Evolutionary conservation across 2,113 vertebrate genomes (phyloP).

Genomic region (Chloropsis cyanopogon): DNA sequence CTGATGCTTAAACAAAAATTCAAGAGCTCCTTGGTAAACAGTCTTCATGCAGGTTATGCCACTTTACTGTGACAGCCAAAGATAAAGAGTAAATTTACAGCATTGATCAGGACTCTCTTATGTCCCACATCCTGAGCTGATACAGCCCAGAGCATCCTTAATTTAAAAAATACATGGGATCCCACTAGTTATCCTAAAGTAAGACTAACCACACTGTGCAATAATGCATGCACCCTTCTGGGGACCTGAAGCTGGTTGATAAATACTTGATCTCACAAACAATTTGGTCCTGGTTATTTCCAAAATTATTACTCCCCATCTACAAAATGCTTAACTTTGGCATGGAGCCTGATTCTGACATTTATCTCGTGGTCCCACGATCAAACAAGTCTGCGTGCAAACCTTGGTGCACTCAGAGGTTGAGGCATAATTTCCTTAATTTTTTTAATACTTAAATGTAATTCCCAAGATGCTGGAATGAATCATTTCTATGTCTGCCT

Average conservation of each 20-base stretch:
- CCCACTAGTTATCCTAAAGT: neutral
- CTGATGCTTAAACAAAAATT: neutral
- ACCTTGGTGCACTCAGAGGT: neutral
- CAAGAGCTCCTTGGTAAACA: neutral
- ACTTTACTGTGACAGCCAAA: neutral
- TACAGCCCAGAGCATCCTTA: neutral
- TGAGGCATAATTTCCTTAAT: neutral
- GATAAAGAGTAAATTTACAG: neutral
- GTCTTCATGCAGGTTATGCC: neutral
- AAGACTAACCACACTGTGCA: neutral
- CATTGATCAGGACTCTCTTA: neutral
- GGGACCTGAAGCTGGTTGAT: neutral
- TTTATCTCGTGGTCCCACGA: neutral
- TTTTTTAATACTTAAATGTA: conserved; percentile 42
- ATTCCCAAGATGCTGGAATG: conserved; percentile 28
- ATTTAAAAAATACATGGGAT: neutral
- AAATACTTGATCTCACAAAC: neutral
- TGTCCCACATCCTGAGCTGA: neutral
- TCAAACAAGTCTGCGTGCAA: neutral
- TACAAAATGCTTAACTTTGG: neutral
- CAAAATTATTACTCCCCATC: neutral
- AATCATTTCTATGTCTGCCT: conserved; percentile 17
- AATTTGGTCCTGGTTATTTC: neutral
- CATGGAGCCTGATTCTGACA: neutral
- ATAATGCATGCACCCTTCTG: neutral